Evolutionary conservation across 2,888 invertebrate genomes (phyloP).

Genomic region (Drosophila macrospina): DNA sequence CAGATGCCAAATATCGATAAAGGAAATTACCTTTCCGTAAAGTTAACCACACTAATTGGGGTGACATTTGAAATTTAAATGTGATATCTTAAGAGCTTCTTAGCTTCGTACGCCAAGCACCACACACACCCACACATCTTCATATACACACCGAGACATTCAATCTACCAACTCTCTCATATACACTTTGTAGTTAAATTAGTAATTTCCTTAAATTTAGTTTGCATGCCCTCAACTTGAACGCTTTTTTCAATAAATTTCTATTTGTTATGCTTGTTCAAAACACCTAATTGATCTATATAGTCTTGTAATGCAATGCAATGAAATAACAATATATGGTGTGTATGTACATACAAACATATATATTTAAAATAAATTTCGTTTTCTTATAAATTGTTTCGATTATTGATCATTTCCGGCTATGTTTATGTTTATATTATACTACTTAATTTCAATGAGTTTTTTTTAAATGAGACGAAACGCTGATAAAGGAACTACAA

Average conservation of each 20-base stretch:
- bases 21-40: background rate
- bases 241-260: constrained; percentile 33
- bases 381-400: constrained; percentile 20
- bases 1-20: constrained; percentile 22
- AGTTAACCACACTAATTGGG: constrained; percentile 13
- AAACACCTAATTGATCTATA: constrained; percentile 18
- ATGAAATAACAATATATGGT: constrained; percentile 11
- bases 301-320: constrained; percentile 18
- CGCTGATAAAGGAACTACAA: constrained; percentile 77
- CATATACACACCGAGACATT: constrained; percentile 2
- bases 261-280: constrained; percentile 33
- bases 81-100: background rate
- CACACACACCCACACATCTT: constrained; percentile 2
- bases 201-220: constrained; percentile 27
- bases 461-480: constrained; percentile 36
- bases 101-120: background rate
- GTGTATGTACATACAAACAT: constrained; percentile 1
- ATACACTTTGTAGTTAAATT: constrained; percentile 26
- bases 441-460: constrained; percentile 23
- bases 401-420: constrained; percentile 9
- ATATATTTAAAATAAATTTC: background rate
- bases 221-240: constrained; percentile 49
- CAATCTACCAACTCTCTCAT: constrained; percentile 1
- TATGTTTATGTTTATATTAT: constrained; percentile 27
- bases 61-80: constrained; percentile 1